Evolutionary conservation across 2,888 invertebrate species (phyloP), one percentile per base, ranked within the genome.

Genomic region (Antheraea assamensis): DNA sequence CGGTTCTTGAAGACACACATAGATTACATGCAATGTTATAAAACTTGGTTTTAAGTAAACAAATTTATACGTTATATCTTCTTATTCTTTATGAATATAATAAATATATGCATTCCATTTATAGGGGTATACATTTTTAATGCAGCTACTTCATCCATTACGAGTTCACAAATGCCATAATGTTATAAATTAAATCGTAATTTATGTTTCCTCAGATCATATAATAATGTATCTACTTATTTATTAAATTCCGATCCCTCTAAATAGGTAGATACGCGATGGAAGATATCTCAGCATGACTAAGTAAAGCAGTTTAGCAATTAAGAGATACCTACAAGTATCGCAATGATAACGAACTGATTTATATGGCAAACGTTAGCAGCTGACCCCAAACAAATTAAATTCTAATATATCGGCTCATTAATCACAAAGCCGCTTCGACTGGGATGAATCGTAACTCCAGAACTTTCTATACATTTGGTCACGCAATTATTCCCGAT

Each of bases 401-500:
- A 82, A 83, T 86, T 83, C 83, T 87, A 89, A 90, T 88, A 87
- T 89, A 88, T 87, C 83, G 86, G 83, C 85, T 88, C 90, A 90
- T 90, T 90, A 90, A 88, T 90, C 87, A 90, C 82, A 84, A 85
- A 83, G 82, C 82, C 82, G 80, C 81, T 81, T 84, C 86, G 86
- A 87, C 85, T 82, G 82, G 86, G 88, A 87, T 87, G 87, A 87
- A 87, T 89, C 87, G 89, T 85, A 83, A 85, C 83, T 80, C 82
- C 84, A 84, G 87, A 84, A 83, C 86, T 85, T 85, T 86, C 58
- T 83, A 79, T 80, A 82, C 79, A 84, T 87, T 90, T 88, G 88
- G 91, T 89, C 90, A 90, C 88, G 90, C 90, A 87, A 90, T 90
- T 89, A 89, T 87, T 82, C 83, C 79, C 77, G 78, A 80, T 84